Evolutionary conservation across 2,797 vertebrate genomes (phyloP).

Genomic region (Bradypodion pumilum): DNA sequence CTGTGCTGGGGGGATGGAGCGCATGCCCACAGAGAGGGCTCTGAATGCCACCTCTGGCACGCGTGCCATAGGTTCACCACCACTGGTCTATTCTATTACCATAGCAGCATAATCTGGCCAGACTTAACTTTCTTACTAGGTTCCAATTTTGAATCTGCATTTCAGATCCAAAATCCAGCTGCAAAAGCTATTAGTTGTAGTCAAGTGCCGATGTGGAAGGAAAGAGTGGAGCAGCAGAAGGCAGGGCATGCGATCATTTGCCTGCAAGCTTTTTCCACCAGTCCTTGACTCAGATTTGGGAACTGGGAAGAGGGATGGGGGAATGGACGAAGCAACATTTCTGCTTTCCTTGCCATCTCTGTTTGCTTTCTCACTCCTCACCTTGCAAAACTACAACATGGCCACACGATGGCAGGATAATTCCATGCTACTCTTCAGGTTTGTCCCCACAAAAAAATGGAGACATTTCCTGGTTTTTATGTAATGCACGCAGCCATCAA

Average conservation of each 20-base stretch:
- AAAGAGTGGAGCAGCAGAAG: not conserved
- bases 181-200: not conserved
- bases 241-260: not conserved
- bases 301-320: too few species aligned
- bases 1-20: too few species aligned
- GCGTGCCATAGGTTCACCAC: too few species aligned
- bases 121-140: not conserved
- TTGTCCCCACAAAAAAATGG: not conserved
- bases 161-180: not conserved
- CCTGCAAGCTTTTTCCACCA: not conserved
- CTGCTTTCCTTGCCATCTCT: not conserved
- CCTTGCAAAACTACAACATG: not conserved
- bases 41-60: too few species aligned
- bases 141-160: too few species aligned
- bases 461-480: not conserved
- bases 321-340: not conserved
- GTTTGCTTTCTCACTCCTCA: not conserved
- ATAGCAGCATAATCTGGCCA: too few species aligned
- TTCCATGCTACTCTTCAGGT: not conserved
- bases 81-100: too few species aligned
- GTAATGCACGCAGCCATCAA: not conserved
- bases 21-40: too few species aligned
- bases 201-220: not conserved
- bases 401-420: conserved; percentile 60
- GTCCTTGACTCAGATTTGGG: not conserved